phyloP scores from a whole-genome alignment of 2,113 vertebrate genomes.

The Bettongia penicillata region DNA sequence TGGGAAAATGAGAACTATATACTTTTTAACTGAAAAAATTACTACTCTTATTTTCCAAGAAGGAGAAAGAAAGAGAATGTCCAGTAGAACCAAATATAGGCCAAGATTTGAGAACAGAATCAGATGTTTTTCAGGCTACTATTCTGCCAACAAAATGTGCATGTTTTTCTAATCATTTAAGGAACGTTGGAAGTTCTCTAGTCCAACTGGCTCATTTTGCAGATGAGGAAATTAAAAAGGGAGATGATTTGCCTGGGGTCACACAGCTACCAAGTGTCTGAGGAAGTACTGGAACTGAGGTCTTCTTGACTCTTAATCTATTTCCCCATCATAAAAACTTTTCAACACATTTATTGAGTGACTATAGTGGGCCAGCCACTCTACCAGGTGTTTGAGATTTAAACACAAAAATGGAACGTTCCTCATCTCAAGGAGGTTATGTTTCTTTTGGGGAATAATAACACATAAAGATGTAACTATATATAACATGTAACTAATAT shows the following conservation, averaged over 20 bases:
- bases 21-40: background rate
- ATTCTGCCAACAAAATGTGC: background rate
- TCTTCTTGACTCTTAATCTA: background rate
- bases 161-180: background rate
- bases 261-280: background rate
- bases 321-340: background rate
- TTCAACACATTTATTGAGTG: background rate
- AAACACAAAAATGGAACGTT: background rate
- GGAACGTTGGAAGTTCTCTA: background rate
- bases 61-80: background rate
- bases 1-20: background rate
- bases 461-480: background rate
- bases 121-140: background rate
- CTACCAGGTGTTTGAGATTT: background rate
- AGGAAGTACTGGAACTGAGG: background rate
- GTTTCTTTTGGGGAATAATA: background rate
- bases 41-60: background rate
- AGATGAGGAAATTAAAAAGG: background rate
- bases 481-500: background rate
- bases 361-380: background rate
- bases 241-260: background rate
- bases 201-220: background rate
- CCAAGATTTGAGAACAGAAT: background rate
- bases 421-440: background rate
- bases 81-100: background rate